Evolutionary conservation across 2,113 vertebrate genomes (phyloP), one percentile per base, ranked within the genome.

Genomic region (Puma concolor): DNA sequence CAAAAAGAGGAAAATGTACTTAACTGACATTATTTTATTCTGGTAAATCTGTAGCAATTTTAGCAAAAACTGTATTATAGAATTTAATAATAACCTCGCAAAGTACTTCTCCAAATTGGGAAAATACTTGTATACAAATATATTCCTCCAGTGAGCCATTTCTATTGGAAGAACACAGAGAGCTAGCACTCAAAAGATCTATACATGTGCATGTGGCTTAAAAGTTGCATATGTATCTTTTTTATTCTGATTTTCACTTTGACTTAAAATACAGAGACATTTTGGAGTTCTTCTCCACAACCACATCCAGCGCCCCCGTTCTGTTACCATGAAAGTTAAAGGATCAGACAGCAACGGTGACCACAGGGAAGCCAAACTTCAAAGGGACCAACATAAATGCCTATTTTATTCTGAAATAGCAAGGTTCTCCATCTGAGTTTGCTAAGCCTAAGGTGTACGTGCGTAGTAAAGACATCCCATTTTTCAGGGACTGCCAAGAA

Each of bases 1-100:
- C 76, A 29, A 91, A 95, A 96, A 71, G 44, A 96, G 11, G 25
- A 90, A 94, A 71, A 10, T 1, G 0, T 57, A 57, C 57, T 97
- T 96, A 94, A 44, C 29, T 14, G 89, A 50, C 17, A 44, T 97
- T 90, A 98, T 94, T 85, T 97, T 83, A 54, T 96, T 85, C 81
- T 85, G 50, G 33, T 19, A 97, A 97, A 92, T 93, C 72, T 91
- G 9, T 77, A 81, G n/a, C 29, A 83, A 90, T 91, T 95, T 52
- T 54, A 86, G 33, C 14, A 74, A 93, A 88, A 88, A 36, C 27
- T 77, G 5, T 81, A 72, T 72, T 66, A 79, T 83, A 41, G 15
- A 71, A 71, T 67, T 41, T 89, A 96, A 94, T 79, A 67, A 74
- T 52, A 60, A 76, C 13, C 19, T 95, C 60, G 60, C 60, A 72